Evolutionary conservation across 2,113 vertebrate genomes (phyloP), one percentile per base, ranked within the genome.

Genomic region (Pituophis catenifer): DNA sequence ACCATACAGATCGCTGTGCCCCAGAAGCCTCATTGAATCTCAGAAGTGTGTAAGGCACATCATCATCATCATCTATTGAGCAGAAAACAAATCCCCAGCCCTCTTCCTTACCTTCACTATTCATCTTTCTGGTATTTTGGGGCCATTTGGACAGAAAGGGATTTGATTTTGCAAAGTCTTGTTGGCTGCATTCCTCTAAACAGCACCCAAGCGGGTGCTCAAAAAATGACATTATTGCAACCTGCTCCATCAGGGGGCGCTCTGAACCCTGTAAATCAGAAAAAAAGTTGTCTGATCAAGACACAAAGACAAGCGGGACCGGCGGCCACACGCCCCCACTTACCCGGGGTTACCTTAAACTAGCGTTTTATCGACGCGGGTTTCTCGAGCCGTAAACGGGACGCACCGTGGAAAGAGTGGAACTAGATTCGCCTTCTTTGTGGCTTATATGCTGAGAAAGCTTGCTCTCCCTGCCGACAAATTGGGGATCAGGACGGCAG

Each of bases 241-340:
- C 8, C 1, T 33, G 0, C 13, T 1, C 59, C 97, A 29, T 94
- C 86, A 97, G 97, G 94, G 96, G 97, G 97, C 92, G 95, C 97
- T 96, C 94, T 33, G 88, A 91, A 54, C 33, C 75, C 75, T 81
- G 8, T 4, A 38, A 81, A 81, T 4, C 75, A 38, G 75, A 21
- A 38, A 21, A 38, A 19, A 44, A 26, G 17, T 33, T n/a, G 29
- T 21, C 33, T 0, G 33, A 3, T 44, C 33, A 19, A 81, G 75
- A 9, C 75, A 38, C 75, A 10, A 81, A 81, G 33, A 1, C n/a
- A 9, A 9, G 15, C n/a, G 1, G 7, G 33, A 38, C 70, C 70
- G 2, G 17, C 17, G 33, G 1, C 70, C 33, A 21, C 33, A 2
- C 7, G 15, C 70, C 15, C n/a, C 15, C 57, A 1, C n/a, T 75